Conservation (phyloP, 2,888 invertebrate genomes). For the Rhodophaea formosa region DNA sequence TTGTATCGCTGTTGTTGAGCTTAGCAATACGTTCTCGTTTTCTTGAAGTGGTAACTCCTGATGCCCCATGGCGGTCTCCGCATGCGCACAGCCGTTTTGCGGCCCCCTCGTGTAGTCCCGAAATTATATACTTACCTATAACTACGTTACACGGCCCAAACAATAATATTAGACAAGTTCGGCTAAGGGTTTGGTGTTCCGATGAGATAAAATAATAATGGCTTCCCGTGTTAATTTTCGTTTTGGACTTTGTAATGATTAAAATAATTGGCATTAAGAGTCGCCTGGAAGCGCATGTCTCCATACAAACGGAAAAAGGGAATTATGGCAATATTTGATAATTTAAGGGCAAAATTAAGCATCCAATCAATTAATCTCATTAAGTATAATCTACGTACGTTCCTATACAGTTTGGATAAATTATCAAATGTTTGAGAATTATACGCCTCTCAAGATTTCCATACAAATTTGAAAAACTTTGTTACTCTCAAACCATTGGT, state of each 20-base stretch:
- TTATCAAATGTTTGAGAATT: too few relatives aligned
- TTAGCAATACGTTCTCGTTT: background rate
- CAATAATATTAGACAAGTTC: conserved; percentile 2
- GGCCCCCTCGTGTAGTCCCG: background rate
- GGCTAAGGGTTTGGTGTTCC: background rate
- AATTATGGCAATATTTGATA: too few relatives aligned
- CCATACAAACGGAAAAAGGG: too few relatives aligned
- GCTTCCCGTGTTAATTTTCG: background rate
- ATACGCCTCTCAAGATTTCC: too few relatives aligned
- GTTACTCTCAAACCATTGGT: too few relatives aligned
- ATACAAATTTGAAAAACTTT: too few relatives aligned
- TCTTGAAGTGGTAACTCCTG: background rate
- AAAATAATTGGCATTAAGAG: too few relatives aligned
- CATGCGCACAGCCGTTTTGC: conserved; percentile 4
- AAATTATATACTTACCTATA: conserved; percentile 6
- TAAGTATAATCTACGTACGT: too few relatives aligned
- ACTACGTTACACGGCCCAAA: background rate
- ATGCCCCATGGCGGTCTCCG: background rate
- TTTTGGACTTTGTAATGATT: background rate
- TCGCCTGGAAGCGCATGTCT: too few relatives aligned
- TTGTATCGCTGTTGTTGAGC: background rate
- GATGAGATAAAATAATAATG: background rate
- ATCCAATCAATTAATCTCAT: too few relatives aligned
- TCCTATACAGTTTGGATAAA: too few relatives aligned
- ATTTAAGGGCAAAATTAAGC: too few relatives aligned